Evolutionary conservation across 2,888 invertebrate genomes (phyloP), one percentile per base, ranked within the genome.

Genomic region (Epinotia nisella): DNA sequence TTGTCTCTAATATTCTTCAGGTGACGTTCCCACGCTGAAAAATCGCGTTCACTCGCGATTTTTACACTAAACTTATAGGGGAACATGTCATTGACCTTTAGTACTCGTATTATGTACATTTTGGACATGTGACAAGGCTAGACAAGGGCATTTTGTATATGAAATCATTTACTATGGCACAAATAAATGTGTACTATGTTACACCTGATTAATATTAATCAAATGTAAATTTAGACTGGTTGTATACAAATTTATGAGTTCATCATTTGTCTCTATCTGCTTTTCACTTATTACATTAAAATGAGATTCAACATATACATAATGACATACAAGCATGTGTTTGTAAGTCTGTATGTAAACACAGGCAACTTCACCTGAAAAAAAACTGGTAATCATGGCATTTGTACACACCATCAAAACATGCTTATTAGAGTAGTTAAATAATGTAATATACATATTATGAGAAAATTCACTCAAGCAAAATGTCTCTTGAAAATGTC

Each of bases 71-170:
- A 56, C 55, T 56, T 29, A 19, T n/a, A 61, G 67, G 17, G 9
- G 55, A 69, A 13, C n/a, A 41, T 70, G 81, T 80, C 81, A 80
- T 75, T 81, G 80, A 82, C 81, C 82, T 74, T 72, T 76, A 49
- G 67, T 61, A 74, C 65, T 71, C 60, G 61, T 70, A 62, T 60
- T 67, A 70, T 70, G 68, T 61, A 45, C 53, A 70, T 66, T 77
- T 75, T 74, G 74, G 77, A 74, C 74, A 70, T 66, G 73, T 75
- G 75, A 74, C 76, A 76, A 75, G 59, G 45, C 67, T 35, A 55
- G 49, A 24, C 69, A 75, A 75, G 73, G 70, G 58, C 70, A 74
- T 55, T 39, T 45, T 72, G 21, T 55, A 24, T 24, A 45, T 59
- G 64, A 59, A 69, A 53, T n/a, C 59, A 58, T 70, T 61, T 69